Percentiles rank a stretch among this genome's conserved stretches.
phyloP scores from a whole-genome alignment of 2,888 invertebrate species.

The Epinotia nisella region DNA sequence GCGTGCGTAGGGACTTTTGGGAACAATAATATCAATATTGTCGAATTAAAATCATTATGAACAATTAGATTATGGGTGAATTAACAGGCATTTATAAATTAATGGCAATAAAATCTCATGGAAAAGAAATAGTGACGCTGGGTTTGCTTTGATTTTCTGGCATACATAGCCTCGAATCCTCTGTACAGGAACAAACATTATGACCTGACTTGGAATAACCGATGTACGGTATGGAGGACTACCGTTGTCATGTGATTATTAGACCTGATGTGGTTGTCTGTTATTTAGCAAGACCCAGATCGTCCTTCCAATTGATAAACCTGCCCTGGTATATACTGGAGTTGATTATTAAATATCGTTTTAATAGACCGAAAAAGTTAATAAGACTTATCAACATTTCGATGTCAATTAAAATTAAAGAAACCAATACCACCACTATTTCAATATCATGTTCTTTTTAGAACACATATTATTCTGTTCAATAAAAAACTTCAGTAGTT shows the following conservation, averaged over 20 bases:
- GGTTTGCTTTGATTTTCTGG: neutral
- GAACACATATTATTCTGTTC: slow-evolving; percentile 21
- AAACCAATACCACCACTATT: neutral
- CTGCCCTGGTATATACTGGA: neutral
- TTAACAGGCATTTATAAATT: slow-evolving; percentile 25
- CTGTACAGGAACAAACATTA: neutral
- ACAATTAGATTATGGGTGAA: slow-evolving; percentile 13
- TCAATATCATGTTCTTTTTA: slow-evolving; percentile 2
- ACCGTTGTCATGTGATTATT: neutral
- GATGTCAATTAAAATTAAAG: slow-evolving; percentile 15
- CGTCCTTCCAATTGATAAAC: neutral
- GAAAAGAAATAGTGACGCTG: neutral
- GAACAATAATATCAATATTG: slow-evolving; percentile 18
- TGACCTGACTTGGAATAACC: neutral
- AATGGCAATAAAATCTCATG: slow-evolving; percentile 15
- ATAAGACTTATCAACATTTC: slow-evolving; percentile 6
- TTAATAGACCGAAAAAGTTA: neutral
- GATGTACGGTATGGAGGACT: too few relatives aligned
- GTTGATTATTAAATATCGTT: neutral
- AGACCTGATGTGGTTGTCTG: neutral
- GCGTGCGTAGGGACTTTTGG: slow-evolving; percentile 15
- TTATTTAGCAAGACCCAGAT: neutral
- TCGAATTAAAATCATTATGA: slow-evolving; percentile 1
- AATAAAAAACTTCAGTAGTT: neutral
- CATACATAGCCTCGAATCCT: neutral